These are phyloP conservation scores for Cyprinus carpio DNA, from an alignment of 2,113 vertebrate genomes.

Conservation along the genomic window DNA sequence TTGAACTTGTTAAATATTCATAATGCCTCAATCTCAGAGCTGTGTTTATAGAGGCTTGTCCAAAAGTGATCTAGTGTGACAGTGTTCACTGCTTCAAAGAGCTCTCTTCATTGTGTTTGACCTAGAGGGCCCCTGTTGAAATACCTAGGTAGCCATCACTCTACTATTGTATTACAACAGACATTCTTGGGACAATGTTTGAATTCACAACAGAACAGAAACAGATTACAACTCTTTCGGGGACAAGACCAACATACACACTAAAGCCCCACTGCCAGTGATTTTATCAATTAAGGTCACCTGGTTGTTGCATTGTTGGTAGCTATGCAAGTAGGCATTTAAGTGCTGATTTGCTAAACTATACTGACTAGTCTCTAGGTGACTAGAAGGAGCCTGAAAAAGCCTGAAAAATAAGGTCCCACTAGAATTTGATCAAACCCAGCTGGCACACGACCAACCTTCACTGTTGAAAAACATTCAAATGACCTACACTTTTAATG, in stretches of 20 bases:
- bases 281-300: not conserved
- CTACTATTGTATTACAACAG: slow-evolving; percentile 1
- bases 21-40: slow-evolving; percentile 55
- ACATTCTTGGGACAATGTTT: not conserved
- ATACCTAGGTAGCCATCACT: not conserved
- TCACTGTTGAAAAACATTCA: not conserved
- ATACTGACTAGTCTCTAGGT: not conserved
- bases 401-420: not conserved
- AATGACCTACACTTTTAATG: not conserved
- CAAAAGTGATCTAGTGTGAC: slow-evolving; percentile 1
- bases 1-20: slow-evolving; percentile 67
- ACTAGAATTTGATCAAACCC: not conserved
- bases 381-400: not conserved
- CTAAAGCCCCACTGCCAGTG: not conserved
- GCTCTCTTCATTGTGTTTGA: not conserved
- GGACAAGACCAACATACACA: not conserved
- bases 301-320: not conserved
- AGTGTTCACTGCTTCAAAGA: slow-evolving; percentile 14
- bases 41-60: slow-evolving; percentile 28
- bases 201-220: not conserved
- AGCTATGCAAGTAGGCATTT: not conserved
- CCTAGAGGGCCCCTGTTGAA: not conserved
- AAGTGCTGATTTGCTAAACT: not conserved
- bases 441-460: not conserved
- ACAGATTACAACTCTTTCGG: not conserved